Evolutionary conservation across 2,113 vertebrate genomes (phyloP).

Genomic region (Phyllostomus hastatus): DNA sequence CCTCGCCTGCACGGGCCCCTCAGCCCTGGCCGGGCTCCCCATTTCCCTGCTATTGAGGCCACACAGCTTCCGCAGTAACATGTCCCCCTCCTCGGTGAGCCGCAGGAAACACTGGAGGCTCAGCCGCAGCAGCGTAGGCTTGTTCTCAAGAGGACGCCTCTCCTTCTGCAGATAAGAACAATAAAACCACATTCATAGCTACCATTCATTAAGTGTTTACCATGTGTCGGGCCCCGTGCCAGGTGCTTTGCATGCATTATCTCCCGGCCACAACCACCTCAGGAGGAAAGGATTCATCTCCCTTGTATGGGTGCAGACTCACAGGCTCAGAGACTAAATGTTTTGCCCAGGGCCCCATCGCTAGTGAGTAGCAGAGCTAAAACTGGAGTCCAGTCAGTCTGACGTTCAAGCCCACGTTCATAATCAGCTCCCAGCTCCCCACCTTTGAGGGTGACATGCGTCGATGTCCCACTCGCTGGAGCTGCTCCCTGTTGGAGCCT

Average conservation of each 20-base stretch:
- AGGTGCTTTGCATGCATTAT: neutral
- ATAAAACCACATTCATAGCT: neutral
- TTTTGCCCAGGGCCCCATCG: neutral
- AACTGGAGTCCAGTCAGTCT: neutral
- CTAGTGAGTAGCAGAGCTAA: neutral
- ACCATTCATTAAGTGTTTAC: neutral
- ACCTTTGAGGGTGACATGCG: neutral
- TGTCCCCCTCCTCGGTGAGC: neutral
- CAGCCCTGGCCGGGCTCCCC: neutral
- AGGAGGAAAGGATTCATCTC: neutral
- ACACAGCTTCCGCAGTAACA: neutral
- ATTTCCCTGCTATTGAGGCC: neutral
- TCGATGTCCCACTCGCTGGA: neutral
- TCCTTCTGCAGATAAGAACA: neutral
- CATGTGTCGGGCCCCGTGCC: neutral
- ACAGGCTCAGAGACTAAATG: neutral
- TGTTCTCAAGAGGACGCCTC: neutral
- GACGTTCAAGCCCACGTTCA: neutral
- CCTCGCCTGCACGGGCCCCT: accelerated
- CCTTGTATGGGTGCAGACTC: neutral
- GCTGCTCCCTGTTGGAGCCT: neutral
- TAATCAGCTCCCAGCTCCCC: neutral
- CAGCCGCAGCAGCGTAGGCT: accelerated
- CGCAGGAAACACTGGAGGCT: neutral
- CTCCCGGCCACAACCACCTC: neutral